Base-by-base conservation (phyloP, 2,797 vertebrate species). In the Phyllotis vaccarum region DNA sequence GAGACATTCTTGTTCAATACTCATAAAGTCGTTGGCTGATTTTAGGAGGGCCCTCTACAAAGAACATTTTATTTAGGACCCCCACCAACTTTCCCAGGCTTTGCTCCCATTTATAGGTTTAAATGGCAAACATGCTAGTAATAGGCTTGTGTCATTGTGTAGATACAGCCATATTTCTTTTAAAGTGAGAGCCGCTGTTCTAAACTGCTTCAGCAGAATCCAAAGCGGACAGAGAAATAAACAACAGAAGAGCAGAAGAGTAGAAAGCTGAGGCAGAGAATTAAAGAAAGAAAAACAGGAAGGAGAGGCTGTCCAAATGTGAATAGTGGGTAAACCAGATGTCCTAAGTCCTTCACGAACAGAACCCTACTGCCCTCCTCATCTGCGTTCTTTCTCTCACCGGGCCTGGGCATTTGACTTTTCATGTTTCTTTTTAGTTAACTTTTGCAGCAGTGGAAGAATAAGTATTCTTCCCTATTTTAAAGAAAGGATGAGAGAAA, bases 201-300 rank as follows among this genome's bases (percentile, higher is more conserved):
- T 64, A 29, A 31, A 8, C 17, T 11, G 19, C 37, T 85, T 86
- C 31, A 74, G 31, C 5, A 13, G 8, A 86, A 2, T 86, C 29
- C 85, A 87, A 40, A 37, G 22, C 5, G 58, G 40, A 76, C 31
- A 27, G 34, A 60, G 27, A 34, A 86, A 58, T 34, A 81, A 75
- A 88, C 22, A 19, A 17, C 14, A 10, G 7, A 17, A 74, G 37
- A 40, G 11, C 52, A 5, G 16, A 6, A 29, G 17, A 5, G 13
- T 3, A 60, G 37, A 21, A 17, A 43, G 19, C 4, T 62, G 6
- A 12, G 2, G 12, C 8, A 5, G 16, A 74, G 43, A 11, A 46
- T 1, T 2, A 34, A n/a, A 56, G 19, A 13, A 14, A 5, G 37
- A 37, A 3, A 13, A 40, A 29, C 7, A 13, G 16, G 16, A 1